Evolutionary conservation across 2,797 vertebrate species (phyloP).

Genomic region (Coendou prehensilis): DNA sequence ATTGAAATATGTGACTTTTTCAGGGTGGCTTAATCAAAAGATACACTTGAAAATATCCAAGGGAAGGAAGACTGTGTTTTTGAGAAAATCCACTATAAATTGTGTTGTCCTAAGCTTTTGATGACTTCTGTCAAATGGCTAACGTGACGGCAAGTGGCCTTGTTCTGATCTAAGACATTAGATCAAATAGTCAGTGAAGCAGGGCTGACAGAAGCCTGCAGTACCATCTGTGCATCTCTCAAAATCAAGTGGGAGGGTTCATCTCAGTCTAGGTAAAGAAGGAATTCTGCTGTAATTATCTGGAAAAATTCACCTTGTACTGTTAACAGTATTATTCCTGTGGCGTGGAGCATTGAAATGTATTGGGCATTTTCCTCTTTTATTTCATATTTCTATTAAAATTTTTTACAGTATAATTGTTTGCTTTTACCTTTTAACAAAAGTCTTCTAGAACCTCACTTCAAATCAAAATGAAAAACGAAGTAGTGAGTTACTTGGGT

Average conservation of each 20-base stretch:
- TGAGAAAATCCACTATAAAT: background rate
- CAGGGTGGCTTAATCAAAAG: constrained; percentile 7
- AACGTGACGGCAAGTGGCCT: background rate
- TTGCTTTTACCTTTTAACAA: background rate
- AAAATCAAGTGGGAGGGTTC: constrained; percentile 17
- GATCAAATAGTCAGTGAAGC: background rate
- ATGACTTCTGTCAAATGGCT: background rate
- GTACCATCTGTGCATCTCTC: background rate
- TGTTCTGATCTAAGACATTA: background rate
- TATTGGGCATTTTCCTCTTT: background rate
- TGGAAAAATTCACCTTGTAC: background rate
- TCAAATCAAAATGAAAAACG: constrained; percentile 22
- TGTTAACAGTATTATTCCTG: background rate
- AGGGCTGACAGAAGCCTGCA: background rate
- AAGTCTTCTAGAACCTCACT: background rate
- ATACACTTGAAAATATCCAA: background rate
- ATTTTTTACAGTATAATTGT: background rate
- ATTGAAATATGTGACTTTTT: constrained; percentile 2
- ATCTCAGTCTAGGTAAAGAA: constrained; percentile 30
- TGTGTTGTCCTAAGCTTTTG: constrained; percentile 41
- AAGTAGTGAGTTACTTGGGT: background rate
- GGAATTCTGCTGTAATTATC: constrained; percentile 37
- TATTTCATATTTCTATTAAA: background rate
- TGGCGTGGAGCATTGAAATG: background rate
- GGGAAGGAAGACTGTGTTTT: background rate